Conservation (phyloP, 1,140 invertebrate genomes). For the Lepidotrigona ventralis region DNA sequence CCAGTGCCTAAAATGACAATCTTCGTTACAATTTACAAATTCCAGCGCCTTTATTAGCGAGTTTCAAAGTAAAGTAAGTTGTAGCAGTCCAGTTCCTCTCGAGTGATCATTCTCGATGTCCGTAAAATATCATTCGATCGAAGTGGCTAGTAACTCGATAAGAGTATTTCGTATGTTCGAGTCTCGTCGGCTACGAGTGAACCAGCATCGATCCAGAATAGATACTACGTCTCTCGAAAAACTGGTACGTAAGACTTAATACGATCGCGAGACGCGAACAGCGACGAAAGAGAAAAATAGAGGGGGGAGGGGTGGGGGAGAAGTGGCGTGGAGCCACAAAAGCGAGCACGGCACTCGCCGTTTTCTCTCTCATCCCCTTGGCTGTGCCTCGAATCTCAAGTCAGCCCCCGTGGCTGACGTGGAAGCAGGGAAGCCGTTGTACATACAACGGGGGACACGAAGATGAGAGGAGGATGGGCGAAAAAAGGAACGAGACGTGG, state of each 20-base stretch:
- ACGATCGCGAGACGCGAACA: slow-evolving; percentile 33
- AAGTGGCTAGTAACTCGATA: not conserved
- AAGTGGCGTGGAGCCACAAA: slow-evolving; percentile 19
- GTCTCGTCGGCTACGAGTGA: not conserved
- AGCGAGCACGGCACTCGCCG: slow-evolving; percentile 31
- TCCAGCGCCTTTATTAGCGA: not conserved
- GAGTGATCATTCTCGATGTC: not conserved
- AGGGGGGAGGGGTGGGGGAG: not conserved
- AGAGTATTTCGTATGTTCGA: not conserved
- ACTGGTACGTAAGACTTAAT: not conserved
- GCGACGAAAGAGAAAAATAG: too few relatives aligned
- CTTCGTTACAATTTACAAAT: not conserved
- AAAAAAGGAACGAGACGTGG: slow-evolving; percentile 40
- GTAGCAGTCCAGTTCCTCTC: not conserved
- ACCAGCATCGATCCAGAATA: not conserved
- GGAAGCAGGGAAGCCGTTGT: slow-evolving; percentile 32
- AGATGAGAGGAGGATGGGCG: not conserved
- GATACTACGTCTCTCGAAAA: not conserved
- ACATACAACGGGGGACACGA: slow-evolving; percentile 20
- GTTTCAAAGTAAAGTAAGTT: too few relatives aligned
- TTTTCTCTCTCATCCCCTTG: slow-evolving; percentile 11
- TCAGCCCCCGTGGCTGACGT: slow-evolving; percentile 1
- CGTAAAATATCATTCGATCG: not conserved
- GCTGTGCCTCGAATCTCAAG: slow-evolving; percentile 26
- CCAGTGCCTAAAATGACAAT: too few relatives aligned